Conservation (phyloP, 2,113 vertebrate species). For the Onychostoma macrolepis region DNA sequence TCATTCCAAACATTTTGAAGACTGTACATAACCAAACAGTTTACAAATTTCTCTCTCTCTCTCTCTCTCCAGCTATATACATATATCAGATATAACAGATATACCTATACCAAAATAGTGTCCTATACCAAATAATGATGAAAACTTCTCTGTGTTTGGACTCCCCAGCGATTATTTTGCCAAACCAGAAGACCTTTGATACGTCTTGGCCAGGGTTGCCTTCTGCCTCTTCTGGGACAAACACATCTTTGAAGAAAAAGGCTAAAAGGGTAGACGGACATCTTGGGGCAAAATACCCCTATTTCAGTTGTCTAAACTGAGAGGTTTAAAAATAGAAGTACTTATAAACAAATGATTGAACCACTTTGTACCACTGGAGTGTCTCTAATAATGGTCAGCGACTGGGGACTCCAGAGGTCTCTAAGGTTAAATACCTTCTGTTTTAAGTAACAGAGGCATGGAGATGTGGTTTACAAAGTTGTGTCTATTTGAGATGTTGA, state of each 20-base stretch:
- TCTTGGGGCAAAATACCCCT: slow-evolving; percentile 73
- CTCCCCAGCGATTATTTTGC: slow-evolving; percentile 64
- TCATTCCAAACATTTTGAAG: too few species aligned
- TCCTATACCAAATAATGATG: too few species aligned
- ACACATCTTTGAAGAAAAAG: slow-evolving; percentile 70
- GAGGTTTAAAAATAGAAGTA: slow-evolving; percentile 79
- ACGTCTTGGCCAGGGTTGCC: slow-evolving; percentile 66
- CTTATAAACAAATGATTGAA: slow-evolving; percentile 86
- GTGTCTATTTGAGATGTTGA: slow-evolving; percentile 88
- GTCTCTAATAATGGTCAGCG: slow-evolving; percentile 89
- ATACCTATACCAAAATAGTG: too few species aligned
- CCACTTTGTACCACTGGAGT: slow-evolving; percentile 83
- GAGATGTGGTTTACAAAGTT: slow-evolving; percentile 73
- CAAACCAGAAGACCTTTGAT: slow-evolving; percentile 71
- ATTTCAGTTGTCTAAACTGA: slow-evolving; percentile 94
- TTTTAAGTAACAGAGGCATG: slow-evolving; percentile 82
- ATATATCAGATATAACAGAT: too few species aligned
- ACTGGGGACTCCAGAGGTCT: slow-evolving; percentile 82
- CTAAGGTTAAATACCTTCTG: slow-evolving; percentile 91
- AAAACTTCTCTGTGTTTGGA: background rate
- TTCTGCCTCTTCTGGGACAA: slow-evolving; percentile 63
- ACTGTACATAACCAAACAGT: too few species aligned
- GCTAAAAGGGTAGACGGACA: slow-evolving; percentile 65
- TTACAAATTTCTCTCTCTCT: too few species aligned
- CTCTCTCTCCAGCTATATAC: too few species aligned